A percentile compares a stretch with the other conserved stretches of the same genome.
These are phyloP conservation scores for Eurytoma californica DNA, from an alignment of 2,888 invertebrate species.

Conservation along the genomic window DNA sequence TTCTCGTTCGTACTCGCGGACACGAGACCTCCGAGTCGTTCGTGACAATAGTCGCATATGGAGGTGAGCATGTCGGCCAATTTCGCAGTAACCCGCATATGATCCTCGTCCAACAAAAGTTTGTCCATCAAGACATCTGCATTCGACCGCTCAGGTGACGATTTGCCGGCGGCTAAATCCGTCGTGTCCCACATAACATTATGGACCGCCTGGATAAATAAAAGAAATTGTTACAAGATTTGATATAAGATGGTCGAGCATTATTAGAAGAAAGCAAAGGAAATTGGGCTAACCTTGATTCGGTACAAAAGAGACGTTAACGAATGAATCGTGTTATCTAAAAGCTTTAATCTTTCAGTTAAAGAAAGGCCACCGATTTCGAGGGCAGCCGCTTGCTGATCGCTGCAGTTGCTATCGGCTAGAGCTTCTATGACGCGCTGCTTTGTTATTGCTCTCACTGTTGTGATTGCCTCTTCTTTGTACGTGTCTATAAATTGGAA, in stretches of 20 bases:
- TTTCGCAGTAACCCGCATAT: conserved; percentile 82
- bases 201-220: conserved; percentile 81
- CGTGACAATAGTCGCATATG: conserved; percentile 95
- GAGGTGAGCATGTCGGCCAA: conserved; percentile 86
- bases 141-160: conserved; percentile 68
- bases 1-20: conserved; percentile 84
- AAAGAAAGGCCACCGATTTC: conserved; percentile 74
- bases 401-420: conserved; percentile 79
- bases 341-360: conserved; percentile 77
- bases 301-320: conserved; percentile 77
- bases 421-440: conserved; percentile 89
- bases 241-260: neutral
- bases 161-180: conserved; percentile 79
- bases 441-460: conserved; percentile 91
- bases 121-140: conserved; percentile 81
- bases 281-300: conserved; percentile 74
- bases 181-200: conserved; percentile 87
- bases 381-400: conserved; percentile 76
- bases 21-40: conserved; percentile 92
- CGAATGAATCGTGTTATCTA: conserved; percentile 77
- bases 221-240: neutral
- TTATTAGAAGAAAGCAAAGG: neutral
- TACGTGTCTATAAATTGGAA: conserved; percentile 92
- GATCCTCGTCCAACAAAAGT: conserved; percentile 83
- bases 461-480: conserved; percentile 91